phyloP scores from a whole-genome alignment of 1,140 invertebrate genomes.

The Platorchestia sp. region DNA sequence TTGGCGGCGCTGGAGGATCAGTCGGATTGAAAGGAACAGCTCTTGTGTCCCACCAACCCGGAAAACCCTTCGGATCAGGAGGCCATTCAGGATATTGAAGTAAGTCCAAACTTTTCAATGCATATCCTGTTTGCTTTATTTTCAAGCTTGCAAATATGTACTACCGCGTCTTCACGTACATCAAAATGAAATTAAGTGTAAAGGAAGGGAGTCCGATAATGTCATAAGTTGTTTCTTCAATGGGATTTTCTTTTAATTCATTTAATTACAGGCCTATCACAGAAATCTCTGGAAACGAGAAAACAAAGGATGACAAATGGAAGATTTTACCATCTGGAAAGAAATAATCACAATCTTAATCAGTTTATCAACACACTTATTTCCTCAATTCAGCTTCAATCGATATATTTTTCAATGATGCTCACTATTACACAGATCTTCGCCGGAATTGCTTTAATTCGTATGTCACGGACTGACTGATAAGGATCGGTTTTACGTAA shows the following conservation, averaged over 20 bases:
- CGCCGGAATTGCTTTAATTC: not conserved
- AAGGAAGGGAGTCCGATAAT: not conserved
- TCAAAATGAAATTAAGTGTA: not conserved
- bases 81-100: not conserved
- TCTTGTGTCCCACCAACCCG: not conserved
- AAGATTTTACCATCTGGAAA: not conserved
- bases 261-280: not conserved
- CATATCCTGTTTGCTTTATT: not conserved
- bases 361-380: not conserved
- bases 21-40: not conserved
- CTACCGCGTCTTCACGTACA: not conserved
- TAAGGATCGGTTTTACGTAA: not conserved
- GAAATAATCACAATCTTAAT: not conserved
- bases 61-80: not conserved
- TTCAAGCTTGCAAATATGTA: not conserved
- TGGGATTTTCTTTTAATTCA: not conserved
- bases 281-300: no score
- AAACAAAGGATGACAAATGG: not conserved
- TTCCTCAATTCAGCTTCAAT: not conserved
- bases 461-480: not conserved
- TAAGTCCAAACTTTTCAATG: not conserved
- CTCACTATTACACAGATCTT: not conserved
- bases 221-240: not conserved
- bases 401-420: not conserved
- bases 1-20: not conserved